Conservation (phyloP, 1,140 invertebrate genomes). For the Camponotus pennsylvanicus region DNA sequence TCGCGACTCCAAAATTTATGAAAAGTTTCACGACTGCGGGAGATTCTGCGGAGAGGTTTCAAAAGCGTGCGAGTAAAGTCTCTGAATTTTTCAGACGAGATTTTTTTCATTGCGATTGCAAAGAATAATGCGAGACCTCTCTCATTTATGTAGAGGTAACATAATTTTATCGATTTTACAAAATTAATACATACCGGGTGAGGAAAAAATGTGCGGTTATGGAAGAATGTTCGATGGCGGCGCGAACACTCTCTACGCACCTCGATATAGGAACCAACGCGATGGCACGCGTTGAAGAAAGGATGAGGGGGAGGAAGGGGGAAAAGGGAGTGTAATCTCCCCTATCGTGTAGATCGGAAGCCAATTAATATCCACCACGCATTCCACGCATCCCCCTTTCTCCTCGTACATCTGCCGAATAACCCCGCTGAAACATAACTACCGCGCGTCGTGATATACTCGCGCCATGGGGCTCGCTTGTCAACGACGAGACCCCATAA, state of each 20-base stretch:
- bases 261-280: not conserved
- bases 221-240: not conserved
- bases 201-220: slow-evolving; percentile 3
- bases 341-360: slow-evolving; percentile 79
- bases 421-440: slow-evolving; percentile 78
- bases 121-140: not conserved
- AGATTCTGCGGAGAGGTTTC: not conserved
- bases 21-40: not conserved
- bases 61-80: not conserved
- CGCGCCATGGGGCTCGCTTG: slow-evolving; percentile 81
- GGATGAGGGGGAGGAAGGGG: too few relatives aligned
- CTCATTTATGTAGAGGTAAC: too few relatives aligned
- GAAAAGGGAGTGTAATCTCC: not conserved
- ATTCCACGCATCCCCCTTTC: slow-evolving; percentile 17
- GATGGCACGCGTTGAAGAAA: slow-evolving; percentile 1
- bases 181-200: slow-evolving; percentile 20
- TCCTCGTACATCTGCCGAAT: slow-evolving; percentile 55
- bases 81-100: slow-evolving; percentile 9
- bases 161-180: not conserved
- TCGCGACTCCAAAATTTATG: not conserved
- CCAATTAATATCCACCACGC: slow-evolving; percentile 83
- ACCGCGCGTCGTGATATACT: slow-evolving; percentile 78
- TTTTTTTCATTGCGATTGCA: not conserved
- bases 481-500: slow-evolving; percentile 78
- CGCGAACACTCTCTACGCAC: not conserved